Evolutionary conservation across 2,797 vertebrate species (phyloP).

Genomic region (Streptopelia turtur): DNA sequence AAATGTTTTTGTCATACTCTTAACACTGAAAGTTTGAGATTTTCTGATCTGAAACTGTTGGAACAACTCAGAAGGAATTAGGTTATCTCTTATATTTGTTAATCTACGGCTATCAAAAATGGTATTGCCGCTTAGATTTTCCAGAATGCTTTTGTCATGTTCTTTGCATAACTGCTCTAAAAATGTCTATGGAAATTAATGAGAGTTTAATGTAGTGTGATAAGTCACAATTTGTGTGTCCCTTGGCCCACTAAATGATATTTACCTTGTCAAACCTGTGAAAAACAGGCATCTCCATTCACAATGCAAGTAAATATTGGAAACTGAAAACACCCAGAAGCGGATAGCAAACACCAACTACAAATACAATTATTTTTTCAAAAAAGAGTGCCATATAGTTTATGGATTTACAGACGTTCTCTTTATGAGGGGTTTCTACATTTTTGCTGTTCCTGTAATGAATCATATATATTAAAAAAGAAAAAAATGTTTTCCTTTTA

Average conservation of each 20-base stretch:
- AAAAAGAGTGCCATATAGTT: not conserved
- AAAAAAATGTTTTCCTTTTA: not conserved
- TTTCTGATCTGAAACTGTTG: not conserved
- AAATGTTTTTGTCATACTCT: not conserved
- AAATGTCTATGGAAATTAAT: not conserved
- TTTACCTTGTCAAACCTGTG: conserved; percentile 1
- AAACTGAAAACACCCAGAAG: not conserved
- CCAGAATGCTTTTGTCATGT: not conserved
- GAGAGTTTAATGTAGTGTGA: not conserved
- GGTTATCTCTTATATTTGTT: not conserved
- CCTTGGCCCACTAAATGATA: not conserved
- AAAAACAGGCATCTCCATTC: not conserved
- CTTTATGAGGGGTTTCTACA: not conserved
- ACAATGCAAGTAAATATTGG: not conserved
- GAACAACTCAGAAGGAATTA: not conserved
- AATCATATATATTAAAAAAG: not conserved
- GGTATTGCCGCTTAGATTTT: not conserved
- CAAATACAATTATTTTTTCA: not conserved
- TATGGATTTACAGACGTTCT: not conserved
- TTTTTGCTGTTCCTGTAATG: not conserved
- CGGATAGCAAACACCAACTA: not conserved
- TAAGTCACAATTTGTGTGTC: not conserved
- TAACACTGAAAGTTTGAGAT: not conserved
- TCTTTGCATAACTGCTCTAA: not conserved
- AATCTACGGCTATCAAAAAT: not conserved